Evolutionary conservation across 2,888 invertebrate species (phyloP), one percentile per base, ranked within the genome.

Genomic region (Mimachlamys varia): DNA sequence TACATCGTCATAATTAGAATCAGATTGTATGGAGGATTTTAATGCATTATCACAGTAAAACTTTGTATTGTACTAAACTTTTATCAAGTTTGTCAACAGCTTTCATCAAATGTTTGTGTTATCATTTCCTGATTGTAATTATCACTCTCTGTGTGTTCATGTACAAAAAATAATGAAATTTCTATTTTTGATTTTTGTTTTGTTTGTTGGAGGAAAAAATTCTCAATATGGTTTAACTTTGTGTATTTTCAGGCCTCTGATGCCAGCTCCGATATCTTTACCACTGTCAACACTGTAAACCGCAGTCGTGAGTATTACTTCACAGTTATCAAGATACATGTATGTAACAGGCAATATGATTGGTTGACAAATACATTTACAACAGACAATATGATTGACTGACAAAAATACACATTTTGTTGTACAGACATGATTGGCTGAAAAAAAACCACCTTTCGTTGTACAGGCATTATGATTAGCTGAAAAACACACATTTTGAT

Each of bases 221-320:
- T 13, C 13, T 90, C 17, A 55, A 62, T 89, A 50, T 88, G 53
- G 44, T 89, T 87, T 88, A 5, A n/a, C 76, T 89, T 92, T 93
- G 89, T 92, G 88, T 93, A 89, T 90, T 94, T 94, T 88, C 94
- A 95, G 95, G 94, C 93, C 88, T 95, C 95, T 17, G 94, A 95
- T 92, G 93, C 94, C 15, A 94, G 95, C 89, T 93, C 94, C 62
- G 95, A 95, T 92, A 94, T 94, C 89, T 94, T 95, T 90, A 88
- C 90, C 58, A 91, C 91, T 17, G 55, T 92, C 91, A 88, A 90
- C 37, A 91, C 91, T 44, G 55, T 92, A n/a, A 92, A 89, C 53
- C 90, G 76, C 44, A 92, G 91, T 90, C 90, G 92, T 92, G 90
- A 92, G 92, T 92, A 91, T 50, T 44, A 87, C 19, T 50, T 89